phyloP scores from a whole-genome alignment of 2,113 vertebrate species.

The Megaceryle torquata region DNA sequence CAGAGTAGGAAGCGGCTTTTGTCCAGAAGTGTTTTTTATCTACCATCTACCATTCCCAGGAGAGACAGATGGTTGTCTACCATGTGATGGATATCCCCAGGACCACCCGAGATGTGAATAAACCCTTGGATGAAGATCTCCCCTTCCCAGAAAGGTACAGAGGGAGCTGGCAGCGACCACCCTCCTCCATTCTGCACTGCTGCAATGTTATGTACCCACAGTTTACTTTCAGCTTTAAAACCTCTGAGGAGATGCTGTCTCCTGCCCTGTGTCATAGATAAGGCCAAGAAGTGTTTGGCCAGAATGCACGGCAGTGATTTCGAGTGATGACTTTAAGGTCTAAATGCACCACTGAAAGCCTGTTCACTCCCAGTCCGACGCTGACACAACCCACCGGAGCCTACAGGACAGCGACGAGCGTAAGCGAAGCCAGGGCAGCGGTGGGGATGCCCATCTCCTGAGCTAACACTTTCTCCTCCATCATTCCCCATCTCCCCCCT shows the following conservation, averaged over 20 bases:
- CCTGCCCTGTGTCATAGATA: not conserved
- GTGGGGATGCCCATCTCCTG: not conserved
- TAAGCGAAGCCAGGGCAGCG: not conserved
- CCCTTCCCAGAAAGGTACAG: not conserved
- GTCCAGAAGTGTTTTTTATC: not conserved
- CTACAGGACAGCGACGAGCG: not conserved
- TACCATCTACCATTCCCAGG: not conserved
- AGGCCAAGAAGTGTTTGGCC: not conserved
- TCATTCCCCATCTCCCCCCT: not conserved
- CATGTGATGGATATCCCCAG: rapidly evolving
- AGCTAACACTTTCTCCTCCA: not conserved
- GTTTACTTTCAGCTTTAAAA: not conserved
- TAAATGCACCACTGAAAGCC: not conserved
- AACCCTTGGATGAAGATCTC: not conserved
- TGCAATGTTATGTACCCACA: not conserved
- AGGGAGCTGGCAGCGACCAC: not conserved
- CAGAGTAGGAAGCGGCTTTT: not conserved
- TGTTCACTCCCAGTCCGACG: not conserved
- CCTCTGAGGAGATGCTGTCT: not conserved
- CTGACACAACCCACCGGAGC: not conserved
- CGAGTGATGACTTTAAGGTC: not conserved
- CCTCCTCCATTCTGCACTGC: rapidly evolving
- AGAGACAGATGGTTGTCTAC: not conserved
- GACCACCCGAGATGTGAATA: rapidly evolving
- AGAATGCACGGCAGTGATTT: not conserved